Conservation (phyloP, 2,888 invertebrate genomes). For the Mythimna impura region DNA sequence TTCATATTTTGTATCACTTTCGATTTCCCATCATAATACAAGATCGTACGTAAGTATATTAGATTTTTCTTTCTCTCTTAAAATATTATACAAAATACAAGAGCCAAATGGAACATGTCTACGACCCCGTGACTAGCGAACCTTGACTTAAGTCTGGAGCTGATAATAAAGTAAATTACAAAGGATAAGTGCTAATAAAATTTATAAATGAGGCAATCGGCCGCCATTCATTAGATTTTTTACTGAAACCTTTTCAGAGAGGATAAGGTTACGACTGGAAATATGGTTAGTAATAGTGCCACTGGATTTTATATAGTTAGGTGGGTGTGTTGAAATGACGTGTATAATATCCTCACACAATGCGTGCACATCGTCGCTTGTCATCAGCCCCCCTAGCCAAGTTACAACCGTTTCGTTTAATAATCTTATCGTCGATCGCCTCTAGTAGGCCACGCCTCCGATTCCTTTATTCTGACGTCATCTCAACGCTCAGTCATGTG, state of each 20-base stretch:
- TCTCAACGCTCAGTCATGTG: too few species aligned
- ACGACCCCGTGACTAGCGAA: constrained; percentile 4
- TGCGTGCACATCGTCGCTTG: too few species aligned
- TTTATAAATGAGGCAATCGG: constrained; percentile 44
- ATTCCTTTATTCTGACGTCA: too few species aligned
- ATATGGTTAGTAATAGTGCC: background rate
- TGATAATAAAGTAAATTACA: constrained; percentile 50
- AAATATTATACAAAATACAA: constrained; percentile 12
- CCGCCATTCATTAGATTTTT: constrained; percentile 36
- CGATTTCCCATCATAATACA: too few species aligned
- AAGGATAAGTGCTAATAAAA: constrained; percentile 51
- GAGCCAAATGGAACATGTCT: constrained; percentile 21
- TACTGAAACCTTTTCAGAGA: constrained; percentile 34
- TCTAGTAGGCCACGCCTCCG: too few species aligned
- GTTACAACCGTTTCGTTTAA: too few species aligned
- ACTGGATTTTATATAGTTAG: background rate
- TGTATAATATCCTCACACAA: background rate
- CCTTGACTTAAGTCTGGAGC: constrained; percentile 15
- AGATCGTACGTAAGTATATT: too few species aligned
- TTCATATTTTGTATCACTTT: too few species aligned
- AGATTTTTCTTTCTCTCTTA: background rate
- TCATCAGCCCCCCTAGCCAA: too few species aligned
- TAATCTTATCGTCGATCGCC: too few species aligned
- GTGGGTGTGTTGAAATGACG: background rate
- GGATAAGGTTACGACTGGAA: constrained; percentile 1